These are phyloP conservation scores for Telmatherina bonti DNA, from an alignment of 2,797 vertebrate genomes.

Conservation along the genomic window DNA sequence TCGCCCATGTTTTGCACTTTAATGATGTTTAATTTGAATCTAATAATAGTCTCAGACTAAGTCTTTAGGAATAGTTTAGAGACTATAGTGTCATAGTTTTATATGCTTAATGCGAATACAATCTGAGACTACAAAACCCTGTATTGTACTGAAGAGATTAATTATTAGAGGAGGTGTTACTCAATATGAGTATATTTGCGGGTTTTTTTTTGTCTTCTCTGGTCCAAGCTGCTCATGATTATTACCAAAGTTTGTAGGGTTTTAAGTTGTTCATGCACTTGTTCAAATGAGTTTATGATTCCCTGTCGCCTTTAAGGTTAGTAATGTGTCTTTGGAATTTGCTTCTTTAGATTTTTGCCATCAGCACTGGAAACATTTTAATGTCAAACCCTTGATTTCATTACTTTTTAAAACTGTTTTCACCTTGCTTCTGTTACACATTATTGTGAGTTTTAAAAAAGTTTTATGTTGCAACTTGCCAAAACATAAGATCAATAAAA, in stretches of 20 bases:
- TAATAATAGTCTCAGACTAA: not conserved
- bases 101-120: not conserved
- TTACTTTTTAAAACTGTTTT: slow-evolving; percentile 11
- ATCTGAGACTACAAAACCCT: not conserved
- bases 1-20: slow-evolving; percentile 58
- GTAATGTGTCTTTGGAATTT: not conserved
- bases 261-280: not conserved
- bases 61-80: not conserved
- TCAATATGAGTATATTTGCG: slow-evolving; percentile 3
- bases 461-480: slow-evolving; percentile 10
- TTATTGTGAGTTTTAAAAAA: not conserved
- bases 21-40: slow-evolving; percentile 23
- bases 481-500: slow-evolving; percentile 50
- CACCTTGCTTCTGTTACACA: not conserved
- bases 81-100: not conserved
- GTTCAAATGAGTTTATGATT: not conserved
- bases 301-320: slow-evolving; percentile 14
- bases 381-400: not conserved
- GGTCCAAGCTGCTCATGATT: slow-evolving; percentile 17
- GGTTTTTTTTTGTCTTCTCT: slow-evolving; percentile 13
- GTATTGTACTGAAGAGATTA: not conserved
- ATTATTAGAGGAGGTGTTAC: slow-evolving; percentile 7
- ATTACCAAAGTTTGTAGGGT: slow-evolving; percentile 15
- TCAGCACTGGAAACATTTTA: not conserved
- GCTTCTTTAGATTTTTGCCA: not conserved